Base-by-base conservation (phyloP, 37 sponge, comb jelly and placozoan species). In the Chondrosia reniformis region DNA sequence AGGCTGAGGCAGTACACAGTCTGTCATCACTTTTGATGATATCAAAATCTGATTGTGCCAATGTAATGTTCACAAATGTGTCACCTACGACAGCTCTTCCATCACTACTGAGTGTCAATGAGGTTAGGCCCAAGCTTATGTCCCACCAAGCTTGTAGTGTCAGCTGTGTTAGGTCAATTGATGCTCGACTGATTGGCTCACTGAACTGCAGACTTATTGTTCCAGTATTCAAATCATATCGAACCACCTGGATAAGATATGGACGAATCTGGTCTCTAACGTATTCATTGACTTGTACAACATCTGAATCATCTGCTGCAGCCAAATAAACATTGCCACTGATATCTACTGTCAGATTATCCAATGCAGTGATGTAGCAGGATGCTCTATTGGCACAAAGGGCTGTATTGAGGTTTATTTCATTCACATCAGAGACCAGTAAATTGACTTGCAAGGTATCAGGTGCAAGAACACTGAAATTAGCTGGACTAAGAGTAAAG, bases 181-280 rank as follows among this genome's bases (percentile, higher is more conserved):
- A 21, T 1, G 52, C 28, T 24, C 71, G 63, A 67, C 84, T 61
- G 45, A 95, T 66, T 9, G 88, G 69, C 59, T 95, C 92, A 27
- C 90, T 69, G 84, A 95, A 89, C 40, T 84, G 83, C 1, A 95
- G 75, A 24, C 59, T 24, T 25, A 95, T 46, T 12, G 76, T 45
- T 13, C 92, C 96, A 28, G 65, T 82, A 63, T 95, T 79, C 19
- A 89, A 49, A 54, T 95, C 85, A 13, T 92, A 59, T 19, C 15
- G 28, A 21, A 74, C 90, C 75, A 93, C 89, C 27, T 55, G 54
- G 37, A 77, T 36, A 21, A 93, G 72, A 24, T 78, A 76, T 59
- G 94, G 94, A 37, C 75, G 64, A 24, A 76, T 84, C 25, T 69
- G 46, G 59, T 93, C 94, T 38, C 79, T 77, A 36, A 74, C 63